Conservation (phyloP, 2,888 invertebrate genomes). For the Hetaerina titia region DNA sequence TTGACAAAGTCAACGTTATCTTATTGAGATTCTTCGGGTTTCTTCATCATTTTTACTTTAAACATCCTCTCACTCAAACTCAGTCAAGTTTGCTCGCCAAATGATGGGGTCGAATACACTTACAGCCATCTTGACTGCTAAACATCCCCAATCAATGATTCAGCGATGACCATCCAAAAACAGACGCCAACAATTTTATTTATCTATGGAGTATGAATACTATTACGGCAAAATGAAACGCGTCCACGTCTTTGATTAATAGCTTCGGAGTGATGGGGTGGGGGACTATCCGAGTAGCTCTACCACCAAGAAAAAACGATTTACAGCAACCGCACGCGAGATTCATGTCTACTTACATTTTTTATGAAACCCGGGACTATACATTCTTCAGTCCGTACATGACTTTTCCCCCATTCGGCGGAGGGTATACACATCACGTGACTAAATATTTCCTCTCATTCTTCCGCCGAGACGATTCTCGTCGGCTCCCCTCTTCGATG, state of each 20-base stretch:
- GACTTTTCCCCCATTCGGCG: neutral
- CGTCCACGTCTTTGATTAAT: neutral
- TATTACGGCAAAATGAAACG: neutral
- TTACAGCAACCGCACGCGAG: conserved; percentile 16
- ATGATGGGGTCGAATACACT: neutral
- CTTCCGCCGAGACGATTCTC: neutral
- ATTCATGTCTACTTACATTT: conserved; percentile 7
- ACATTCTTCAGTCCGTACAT: neutral
- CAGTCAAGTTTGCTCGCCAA: neutral
- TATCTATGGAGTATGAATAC: neutral
- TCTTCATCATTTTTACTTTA: neutral
- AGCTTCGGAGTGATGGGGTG: neutral
- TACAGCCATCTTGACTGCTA: neutral
- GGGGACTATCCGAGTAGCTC: neutral
- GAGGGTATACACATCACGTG: neutral
- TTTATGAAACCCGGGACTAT: conserved; percentile 25
- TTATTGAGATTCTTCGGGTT: neutral
- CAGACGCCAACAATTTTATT: neutral
- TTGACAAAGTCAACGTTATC: conserved; percentile 1
- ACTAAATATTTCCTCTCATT: neutral
- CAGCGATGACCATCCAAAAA: neutral
- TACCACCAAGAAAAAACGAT: neutral
- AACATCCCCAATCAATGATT: neutral
- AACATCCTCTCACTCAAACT: neutral
- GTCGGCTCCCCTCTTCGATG: conserved; percentile 19